A percentile compares a stretch with the other conserved stretches of the same genome.
Conservation (phyloP, 2,113 vertebrate genomes). For the Piprites chloris region DNA sequence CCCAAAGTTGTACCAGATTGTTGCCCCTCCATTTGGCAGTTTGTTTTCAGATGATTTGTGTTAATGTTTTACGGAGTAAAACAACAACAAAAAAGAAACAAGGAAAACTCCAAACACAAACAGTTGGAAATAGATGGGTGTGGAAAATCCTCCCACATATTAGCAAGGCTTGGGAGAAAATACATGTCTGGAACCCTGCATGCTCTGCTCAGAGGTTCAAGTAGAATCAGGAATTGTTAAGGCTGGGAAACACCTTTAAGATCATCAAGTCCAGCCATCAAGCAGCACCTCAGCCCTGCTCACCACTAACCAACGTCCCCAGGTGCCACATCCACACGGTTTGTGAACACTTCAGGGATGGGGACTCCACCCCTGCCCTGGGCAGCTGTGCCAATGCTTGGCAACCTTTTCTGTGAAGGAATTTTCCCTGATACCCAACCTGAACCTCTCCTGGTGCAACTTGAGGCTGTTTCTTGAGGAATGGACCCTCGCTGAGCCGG, state of each 20-base stretch:
- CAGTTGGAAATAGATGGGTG: background rate
- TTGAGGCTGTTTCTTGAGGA: background rate
- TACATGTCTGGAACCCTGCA: background rate
- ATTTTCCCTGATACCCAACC: background rate
- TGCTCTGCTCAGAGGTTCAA: background rate
- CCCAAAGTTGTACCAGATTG: background rate
- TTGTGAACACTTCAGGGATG: background rate
- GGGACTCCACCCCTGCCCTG: background rate
- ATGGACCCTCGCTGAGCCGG: background rate
- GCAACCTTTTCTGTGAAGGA: background rate
- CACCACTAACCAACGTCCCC: background rate
- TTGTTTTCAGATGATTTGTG: background rate
- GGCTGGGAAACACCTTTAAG: background rate
- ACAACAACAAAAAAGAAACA: background rate
- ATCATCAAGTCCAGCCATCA: background rate
- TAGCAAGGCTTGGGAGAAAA: background rate
- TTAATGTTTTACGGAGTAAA: background rate
- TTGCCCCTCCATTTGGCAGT: background rate
- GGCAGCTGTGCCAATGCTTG: background rate
- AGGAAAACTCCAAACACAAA: background rate
- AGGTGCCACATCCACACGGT: background rate
- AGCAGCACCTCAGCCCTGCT: background rate
- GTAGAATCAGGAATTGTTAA: background rate
- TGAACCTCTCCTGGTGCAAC: background rate
- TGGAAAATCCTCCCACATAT: background rate